Base-by-base conservation (phyloP, 2,888 invertebrate genomes). In the Heteromyza rotundicornis region DNA sequence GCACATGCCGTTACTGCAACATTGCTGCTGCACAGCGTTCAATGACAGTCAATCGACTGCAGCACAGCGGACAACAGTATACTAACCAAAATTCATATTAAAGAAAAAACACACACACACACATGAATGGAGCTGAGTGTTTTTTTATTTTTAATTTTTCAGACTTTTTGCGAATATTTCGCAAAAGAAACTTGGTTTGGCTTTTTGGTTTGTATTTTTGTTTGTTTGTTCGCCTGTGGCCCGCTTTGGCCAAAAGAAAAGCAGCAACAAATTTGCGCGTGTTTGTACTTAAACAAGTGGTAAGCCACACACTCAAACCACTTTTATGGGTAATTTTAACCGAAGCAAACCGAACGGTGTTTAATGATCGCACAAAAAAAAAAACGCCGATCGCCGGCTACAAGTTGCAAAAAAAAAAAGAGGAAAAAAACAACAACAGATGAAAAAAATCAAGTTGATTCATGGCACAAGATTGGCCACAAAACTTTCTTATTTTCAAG, bases 271-370 rank as follows among this genome's bases (percentile, higher is more conserved):
- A 40, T 40, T 52, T 57, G 59, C 61, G 59, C 60, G 53, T 64
- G 64, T 59, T 57, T 44, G 53, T 62, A 59, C 56, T 63, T 62
- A 54, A 62, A 36, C n/a, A 40, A 27, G 24, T 54, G 44, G n/a
- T 54, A 57, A 57, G 35, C 24, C 57, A 57, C n/a, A n/a, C 17
- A 55, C 62, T 59, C 40, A 23, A 50, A 44, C 10, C 23, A 55
- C 55, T 59, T 59, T 59, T 49, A 54, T 59, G 44, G 53, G 59
- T 59, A 54, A 59, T 59, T 59, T 59, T 54, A 27, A 47, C 54
- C n/a, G 54, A 49, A 32, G 22, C 47, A 27, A 32, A 32, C 5
- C 12, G 32, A 32, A 8, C 12, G n/a, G n/a, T n/a, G n/a, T n/a
- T n/a, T n/a, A n/a, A n/a, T n/a, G n/a, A n/a, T n/a, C n/a, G n/a